Conservation (phyloP, 2,888 invertebrate species). For the Trissonchulus latispiculum region DNA sequence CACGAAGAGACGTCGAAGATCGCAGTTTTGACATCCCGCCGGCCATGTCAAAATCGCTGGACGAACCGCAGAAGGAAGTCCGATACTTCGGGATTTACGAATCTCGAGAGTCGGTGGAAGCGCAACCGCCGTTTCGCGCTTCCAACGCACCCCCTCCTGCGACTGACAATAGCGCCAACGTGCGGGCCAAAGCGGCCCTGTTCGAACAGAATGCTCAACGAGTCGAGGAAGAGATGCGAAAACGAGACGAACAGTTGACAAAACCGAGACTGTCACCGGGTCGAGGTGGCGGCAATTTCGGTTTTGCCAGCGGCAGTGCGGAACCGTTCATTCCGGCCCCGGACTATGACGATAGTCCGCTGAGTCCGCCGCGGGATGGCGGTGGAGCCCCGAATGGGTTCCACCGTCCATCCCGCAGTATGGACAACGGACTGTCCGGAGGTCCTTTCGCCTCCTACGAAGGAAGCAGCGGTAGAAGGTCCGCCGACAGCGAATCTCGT, state of each 20-base stretch:
- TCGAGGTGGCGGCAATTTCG: background rate
- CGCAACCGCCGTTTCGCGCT: background rate
- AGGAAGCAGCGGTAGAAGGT: background rate
- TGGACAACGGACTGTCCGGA: too few relatives aligned
- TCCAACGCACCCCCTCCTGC: background rate
- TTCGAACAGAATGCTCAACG: background rate
- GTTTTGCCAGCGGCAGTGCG: background rate
- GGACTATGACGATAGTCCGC: conserved; percentile 12
- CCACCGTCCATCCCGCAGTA: background rate
- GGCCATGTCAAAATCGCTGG: background rate
- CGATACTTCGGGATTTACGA: conserved; percentile 3
- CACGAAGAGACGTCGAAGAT: background rate
- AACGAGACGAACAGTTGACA: background rate
- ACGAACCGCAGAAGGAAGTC: background rate
- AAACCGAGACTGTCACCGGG: background rate
- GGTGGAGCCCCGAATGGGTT: background rate
- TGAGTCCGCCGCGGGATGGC: background rate
- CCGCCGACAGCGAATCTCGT: background rate
- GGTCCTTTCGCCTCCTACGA: background rate
- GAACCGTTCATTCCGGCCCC: conserved; percentile 10
- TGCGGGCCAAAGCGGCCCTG: conserved; percentile 6
- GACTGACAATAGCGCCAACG: background rate
- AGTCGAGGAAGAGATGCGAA: background rate
- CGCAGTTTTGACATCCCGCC: background rate
- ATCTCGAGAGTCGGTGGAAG: background rate